Evolutionary conservation across 2,113 vertebrate species (phyloP).

Genomic region (Cepphus grylle): DNA sequence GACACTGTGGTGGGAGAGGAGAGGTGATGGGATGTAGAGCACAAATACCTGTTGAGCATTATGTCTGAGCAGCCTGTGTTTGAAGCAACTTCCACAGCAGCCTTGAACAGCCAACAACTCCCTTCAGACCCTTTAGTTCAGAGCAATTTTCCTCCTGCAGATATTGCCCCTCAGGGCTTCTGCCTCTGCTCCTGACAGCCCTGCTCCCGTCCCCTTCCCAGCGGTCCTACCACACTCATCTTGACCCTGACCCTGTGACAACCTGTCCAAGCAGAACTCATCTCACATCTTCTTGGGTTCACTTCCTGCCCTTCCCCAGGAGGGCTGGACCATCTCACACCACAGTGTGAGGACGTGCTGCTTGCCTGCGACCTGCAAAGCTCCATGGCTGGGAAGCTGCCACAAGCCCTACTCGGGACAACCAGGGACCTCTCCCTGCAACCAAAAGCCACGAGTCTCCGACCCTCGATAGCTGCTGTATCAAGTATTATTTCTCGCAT

Average conservation of each 20-base stretch:
- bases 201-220: neutral
- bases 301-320: neutral
- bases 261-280: neutral
- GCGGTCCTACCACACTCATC: neutral
- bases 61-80: neutral
- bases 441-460: rapidly evolving
- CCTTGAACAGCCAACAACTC: neutral
- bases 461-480: neutral
- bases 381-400: neutral
- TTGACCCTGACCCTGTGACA: neutral
- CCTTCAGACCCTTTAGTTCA: neutral
- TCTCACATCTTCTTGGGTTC: neutral
- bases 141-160: neutral
- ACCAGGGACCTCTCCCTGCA: neutral
- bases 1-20: neutral
- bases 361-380: neutral
- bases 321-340: neutral
- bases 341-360: rapidly evolving
- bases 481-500: constrained; percentile 4
- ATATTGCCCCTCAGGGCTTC: neutral
- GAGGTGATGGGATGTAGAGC: neutral
- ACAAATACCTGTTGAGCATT: neutral
- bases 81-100: neutral
- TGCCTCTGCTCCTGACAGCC: neutral
- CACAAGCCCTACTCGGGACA: rapidly evolving